These are phyloP conservation scores for Phalera bucephala DNA, from an alignment of 2,888 invertebrate genomes.

Conservation along the genomic window DNA sequence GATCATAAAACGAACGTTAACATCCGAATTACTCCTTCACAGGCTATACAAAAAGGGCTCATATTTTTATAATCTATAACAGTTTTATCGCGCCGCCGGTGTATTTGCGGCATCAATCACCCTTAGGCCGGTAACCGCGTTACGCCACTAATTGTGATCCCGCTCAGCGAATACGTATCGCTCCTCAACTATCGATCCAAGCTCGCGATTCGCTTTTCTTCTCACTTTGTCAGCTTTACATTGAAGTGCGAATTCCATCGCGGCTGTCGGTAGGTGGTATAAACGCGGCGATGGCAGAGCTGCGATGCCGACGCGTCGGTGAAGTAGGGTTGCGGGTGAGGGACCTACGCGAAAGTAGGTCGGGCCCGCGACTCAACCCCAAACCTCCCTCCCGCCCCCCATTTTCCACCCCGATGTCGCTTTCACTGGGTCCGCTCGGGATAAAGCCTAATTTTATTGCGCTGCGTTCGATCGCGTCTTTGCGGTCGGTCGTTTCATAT, in stretches of 20 bases:
- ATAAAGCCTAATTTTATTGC: constrained; percentile 77
- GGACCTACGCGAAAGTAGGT: constrained; percentile 65
- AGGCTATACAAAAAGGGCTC: background rate
- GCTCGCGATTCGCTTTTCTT: constrained; percentile 42
- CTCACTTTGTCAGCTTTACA: constrained; percentile 51
- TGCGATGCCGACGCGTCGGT: constrained; percentile 36
- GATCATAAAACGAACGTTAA: background rate
- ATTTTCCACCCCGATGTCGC: constrained; percentile 56
- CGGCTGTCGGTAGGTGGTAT: constrained; percentile 42
- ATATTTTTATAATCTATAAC: constrained; percentile 1
- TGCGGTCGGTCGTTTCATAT: constrained; percentile 45
- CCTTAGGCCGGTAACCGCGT: constrained; percentile 57
- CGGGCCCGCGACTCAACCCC: constrained; percentile 35
- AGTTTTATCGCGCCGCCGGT: constrained; percentile 3
- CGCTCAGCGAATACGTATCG: constrained; percentile 46
- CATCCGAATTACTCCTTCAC: too few relatives aligned
- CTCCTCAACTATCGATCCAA: constrained; percentile 52
- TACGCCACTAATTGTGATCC: constrained; percentile 72
- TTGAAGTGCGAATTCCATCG: constrained; percentile 53
- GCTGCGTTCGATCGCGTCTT: constrained; percentile 64
- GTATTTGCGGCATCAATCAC: constrained; percentile 9
- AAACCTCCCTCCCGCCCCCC: constrained; percentile 27
- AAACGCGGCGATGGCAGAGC: constrained; percentile 45
- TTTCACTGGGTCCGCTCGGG: constrained; percentile 64
- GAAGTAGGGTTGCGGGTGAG: constrained; percentile 46